Conservation (phyloP, 2,888 invertebrate species). For the Deroplatys truncata region DNA sequence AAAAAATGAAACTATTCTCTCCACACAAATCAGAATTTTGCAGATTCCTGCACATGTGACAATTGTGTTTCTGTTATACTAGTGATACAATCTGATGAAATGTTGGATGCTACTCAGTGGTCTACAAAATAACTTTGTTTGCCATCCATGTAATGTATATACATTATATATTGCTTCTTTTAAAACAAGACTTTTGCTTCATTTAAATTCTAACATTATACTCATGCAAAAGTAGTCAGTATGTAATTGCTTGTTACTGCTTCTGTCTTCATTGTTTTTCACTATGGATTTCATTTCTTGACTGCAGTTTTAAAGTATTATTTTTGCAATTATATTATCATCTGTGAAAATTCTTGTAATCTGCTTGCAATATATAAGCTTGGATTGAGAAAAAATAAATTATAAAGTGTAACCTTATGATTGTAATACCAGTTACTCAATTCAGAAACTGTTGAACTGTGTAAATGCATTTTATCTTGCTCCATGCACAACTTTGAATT, state of each 20-base stretch:
- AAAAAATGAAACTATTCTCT: too few relatives aligned
- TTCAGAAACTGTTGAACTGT: not conserved
- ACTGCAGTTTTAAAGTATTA: not conserved
- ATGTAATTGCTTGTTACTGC: conserved; percentile 13
- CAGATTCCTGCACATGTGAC: too few relatives aligned
- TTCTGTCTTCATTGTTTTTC: not conserved
- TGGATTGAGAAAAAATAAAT: not conserved
- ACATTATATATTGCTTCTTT: not conserved
- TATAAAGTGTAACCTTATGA: not conserved
- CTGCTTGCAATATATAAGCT: not conserved
- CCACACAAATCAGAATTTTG: too few relatives aligned
- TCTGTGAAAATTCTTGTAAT: not conserved
- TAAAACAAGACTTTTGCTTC: not conserved
- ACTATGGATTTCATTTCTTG: not conserved
- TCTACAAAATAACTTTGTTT: not conserved
- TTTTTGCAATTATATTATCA: not conserved
- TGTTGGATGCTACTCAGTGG: not conserved
- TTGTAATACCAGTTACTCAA: not conserved
- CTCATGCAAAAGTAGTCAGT: conserved; percentile 22
- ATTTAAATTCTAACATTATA: not conserved
- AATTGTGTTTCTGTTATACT: too few relatives aligned
- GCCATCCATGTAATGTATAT: not conserved
- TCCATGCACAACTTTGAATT: not conserved
- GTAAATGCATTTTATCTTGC: not conserved
- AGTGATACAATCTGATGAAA: not conserved